A percentile compares a stretch with the other conserved stretches of the same genome.
Conservation (phyloP, 2,888 invertebrate genomes). For the Himalopsyche tibetana region DNA sequence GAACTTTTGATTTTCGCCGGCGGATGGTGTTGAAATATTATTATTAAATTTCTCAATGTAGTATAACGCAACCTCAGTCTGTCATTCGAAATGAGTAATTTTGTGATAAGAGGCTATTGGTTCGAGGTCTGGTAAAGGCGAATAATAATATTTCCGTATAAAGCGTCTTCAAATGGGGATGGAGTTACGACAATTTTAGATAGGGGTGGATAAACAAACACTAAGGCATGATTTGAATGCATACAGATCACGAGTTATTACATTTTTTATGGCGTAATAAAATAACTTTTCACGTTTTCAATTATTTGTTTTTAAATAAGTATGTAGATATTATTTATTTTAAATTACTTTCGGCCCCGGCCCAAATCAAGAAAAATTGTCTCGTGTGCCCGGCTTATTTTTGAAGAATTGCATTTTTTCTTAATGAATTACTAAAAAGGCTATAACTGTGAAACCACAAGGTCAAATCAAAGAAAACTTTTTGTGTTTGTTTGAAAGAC, state of each 20-base stretch:
- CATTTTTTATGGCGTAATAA: neutral
- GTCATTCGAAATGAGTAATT: slow-evolving; percentile 85
- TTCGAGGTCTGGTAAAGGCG: slow-evolving; percentile 74
- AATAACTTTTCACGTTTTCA: neutral
- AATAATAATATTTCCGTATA: slow-evolving; percentile 63
- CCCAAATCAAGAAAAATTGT: too few relatives aligned
- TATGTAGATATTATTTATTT: too few relatives aligned
- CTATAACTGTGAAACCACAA: too few relatives aligned
- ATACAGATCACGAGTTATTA: neutral
- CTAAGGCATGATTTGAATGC: slow-evolving; percentile 27
- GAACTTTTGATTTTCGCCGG: slow-evolving; percentile 66
- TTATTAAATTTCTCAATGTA: slow-evolving; percentile 42
- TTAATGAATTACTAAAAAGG: too few relatives aligned
- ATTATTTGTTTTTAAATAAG: neutral
- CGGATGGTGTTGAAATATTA: slow-evolving; percentile 36
- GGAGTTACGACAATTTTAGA: slow-evolving; percentile 41
- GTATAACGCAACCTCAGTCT: slow-evolving; percentile 71
- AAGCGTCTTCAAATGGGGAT: slow-evolving; percentile 51
- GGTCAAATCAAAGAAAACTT: too few relatives aligned
- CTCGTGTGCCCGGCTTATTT: too few relatives aligned
- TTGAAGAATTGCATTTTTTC: too few relatives aligned
- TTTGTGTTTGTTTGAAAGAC: too few relatives aligned
- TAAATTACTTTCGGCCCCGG: too few relatives aligned
- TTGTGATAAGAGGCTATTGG: slow-evolving; percentile 83
- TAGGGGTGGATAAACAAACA: slow-evolving; percentile 37